Evolutionary conservation across 2,888 invertebrate species (phyloP).

Genomic region (Notodonta ziczac): DNA sequence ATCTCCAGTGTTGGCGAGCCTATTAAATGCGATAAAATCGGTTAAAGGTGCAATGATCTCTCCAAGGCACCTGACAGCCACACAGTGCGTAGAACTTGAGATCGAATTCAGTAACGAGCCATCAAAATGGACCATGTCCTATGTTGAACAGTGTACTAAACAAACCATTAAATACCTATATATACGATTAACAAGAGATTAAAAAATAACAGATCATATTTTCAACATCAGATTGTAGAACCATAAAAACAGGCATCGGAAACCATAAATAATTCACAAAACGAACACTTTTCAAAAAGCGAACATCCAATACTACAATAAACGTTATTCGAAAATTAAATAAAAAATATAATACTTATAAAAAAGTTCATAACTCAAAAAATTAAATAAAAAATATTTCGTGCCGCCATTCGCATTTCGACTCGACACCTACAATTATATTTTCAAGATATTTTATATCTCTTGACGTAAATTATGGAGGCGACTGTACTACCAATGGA

Average conservation of each 20-base stretch:
- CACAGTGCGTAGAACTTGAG: too few relatives aligned
- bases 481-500: constrained; percentile 20
- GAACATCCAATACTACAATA: constrained; percentile 34
- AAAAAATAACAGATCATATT: too few relatives aligned
- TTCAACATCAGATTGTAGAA: too few relatives aligned
- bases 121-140: too few relatives aligned
- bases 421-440: constrained; percentile 68
- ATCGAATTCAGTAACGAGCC: too few relatives aligned
- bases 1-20: too few relatives aligned
- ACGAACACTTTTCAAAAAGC: constrained; percentile 18
- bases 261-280: not conserved
- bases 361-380: constrained; percentile 32
- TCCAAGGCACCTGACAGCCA: too few relatives aligned
- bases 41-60: too few relatives aligned
- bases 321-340: constrained; percentile 38
- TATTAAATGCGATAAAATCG: too few relatives aligned
- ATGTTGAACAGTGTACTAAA: too few relatives aligned
- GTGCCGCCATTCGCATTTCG: constrained; percentile 35
- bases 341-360: not conserved
- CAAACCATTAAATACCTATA: too few relatives aligned
- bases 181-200: too few relatives aligned
- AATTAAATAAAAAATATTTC: constrained; percentile 19
- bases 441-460: constrained; percentile 66
- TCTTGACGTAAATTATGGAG: constrained; percentile 53
- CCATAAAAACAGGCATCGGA: not conserved